Base-by-base conservation (phyloP, 2,888 invertebrate species). In the Chydorus sphaericus region DNA sequence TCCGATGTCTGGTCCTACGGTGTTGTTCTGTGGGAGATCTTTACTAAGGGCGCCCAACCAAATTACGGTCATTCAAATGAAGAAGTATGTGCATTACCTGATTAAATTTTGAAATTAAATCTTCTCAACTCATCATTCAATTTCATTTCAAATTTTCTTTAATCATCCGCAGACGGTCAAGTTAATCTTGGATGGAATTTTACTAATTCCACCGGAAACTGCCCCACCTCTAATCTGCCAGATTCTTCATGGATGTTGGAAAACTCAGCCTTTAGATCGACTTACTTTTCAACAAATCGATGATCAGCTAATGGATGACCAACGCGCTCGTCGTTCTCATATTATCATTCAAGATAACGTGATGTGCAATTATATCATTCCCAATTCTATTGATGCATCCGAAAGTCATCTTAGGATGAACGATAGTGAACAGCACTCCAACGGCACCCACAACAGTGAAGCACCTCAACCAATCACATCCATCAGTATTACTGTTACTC, bases 1-100 rank as follows among this genome's bases (percentile, higher is more conserved):
- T 88, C 88, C 1, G 93, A 93, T 68, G 83, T 92, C 1, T 93
- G 91, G 91, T 85, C 90, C 0, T 93, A 83, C 67, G 93, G 92
- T 0, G 86, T 93, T 2, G 83, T 92, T 6, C 75, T 94, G 1
- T 93, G 93, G 93, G 93, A 94, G 70, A 85, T 92, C 57, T 93
- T 86, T 72, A 87, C 86, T 61, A 82, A 82, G 62, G 93, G 90
- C n/a, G 85, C 86, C 63, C 90, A 90, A 66, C 93, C 93, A 0
- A 92, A 91, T 68, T 91, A 85, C 66, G 91, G 90, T 1, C 85
- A 85, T 67, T 83, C 83, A 60, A 91, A 92, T 68, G 88, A 89
- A 64, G 89, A 89, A 66, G 78, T 77, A 1, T 2, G 14, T 36
- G 10, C 10, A 33, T 11, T 33, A 11, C 10, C 16, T 36, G n/a